phyloP scores from a whole-genome alignment of 2,797 vertebrate species.

The Rhodeus uyekii region DNA sequence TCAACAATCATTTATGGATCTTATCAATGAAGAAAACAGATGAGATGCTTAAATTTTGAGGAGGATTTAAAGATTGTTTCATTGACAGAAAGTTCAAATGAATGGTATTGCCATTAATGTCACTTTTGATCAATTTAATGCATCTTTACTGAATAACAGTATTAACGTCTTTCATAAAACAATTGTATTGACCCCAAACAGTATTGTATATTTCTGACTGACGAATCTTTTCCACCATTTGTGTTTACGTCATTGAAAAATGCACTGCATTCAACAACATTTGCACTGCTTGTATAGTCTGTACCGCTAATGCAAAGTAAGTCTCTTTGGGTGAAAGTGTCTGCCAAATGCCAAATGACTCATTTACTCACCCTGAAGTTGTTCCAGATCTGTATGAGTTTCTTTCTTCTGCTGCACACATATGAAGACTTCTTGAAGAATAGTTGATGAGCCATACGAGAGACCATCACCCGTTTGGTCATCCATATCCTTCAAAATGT shows the following conservation, averaged over 20 bases:
- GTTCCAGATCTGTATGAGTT: too few relatives aligned
- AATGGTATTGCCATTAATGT: neutral
- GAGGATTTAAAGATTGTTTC: neutral
- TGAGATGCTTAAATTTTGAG: neutral
- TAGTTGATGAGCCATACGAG: too few relatives aligned
- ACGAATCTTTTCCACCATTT: too few relatives aligned
- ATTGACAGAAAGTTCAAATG: neutral
- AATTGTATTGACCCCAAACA: neutral
- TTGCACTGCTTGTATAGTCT: neutral
- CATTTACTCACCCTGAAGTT: too few relatives aligned
- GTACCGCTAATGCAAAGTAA: neutral
- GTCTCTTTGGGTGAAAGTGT: neutral
- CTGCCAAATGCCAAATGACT: too few relatives aligned
- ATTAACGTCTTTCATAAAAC: neutral
- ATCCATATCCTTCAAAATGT: too few relatives aligned
- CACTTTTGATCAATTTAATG: neutral
- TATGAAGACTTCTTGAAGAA: too few relatives aligned
- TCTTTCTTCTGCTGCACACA: too few relatives aligned
- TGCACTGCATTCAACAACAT: neutral
- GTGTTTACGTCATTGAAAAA: neutral
- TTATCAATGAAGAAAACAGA: neutral
- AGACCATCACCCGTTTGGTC: neutral
- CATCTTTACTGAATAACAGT: neutral
- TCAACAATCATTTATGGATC: neutral
- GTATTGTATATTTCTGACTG: too few relatives aligned